Base-by-base conservation (phyloP, 2,797 vertebrate genomes). In the Gallirallus australis region DNA sequence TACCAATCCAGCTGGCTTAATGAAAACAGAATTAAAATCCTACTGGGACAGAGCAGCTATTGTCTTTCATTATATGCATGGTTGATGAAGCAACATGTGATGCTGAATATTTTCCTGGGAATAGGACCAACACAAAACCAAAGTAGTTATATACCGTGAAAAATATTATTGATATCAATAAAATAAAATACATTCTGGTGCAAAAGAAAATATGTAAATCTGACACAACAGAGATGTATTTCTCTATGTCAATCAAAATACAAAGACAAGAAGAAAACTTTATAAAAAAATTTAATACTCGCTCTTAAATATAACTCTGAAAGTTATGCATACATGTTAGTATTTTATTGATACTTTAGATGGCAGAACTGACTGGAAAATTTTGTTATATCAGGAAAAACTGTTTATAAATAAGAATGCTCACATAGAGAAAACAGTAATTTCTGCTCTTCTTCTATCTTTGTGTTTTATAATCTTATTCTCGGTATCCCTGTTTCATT, bases 11-110 rank as follows among this genome's bases (percentile, higher is more conserved):
- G 5, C 7, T 61, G n/a, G 70, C 78, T 84, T 92, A 90, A 89
- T 52, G 72, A 80, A 87, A 92, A 56, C 4, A 53, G 30, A 66
- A 82, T 72, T 87, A 79, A 91, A 91, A 60, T 72, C 27, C 61
- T 85, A 15, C 40, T 94, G 87, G 57, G 69, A 91, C 39, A 92
- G 8, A 90, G 28, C 9, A 91, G n/a, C 94, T 93, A 79, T 48
- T 94, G 56, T 75, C 56, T 87, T 53, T 83, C 82, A 79, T 94
- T 91, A 53, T 70, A 82, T 65, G 37, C 52, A 79, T 52, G 39
- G 37, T 17, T 30, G 7, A 84, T 68, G 81, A 93, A 95, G 31
- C n/a, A 81, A 54, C 7, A 48, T 53, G 8, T 54, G 59, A 65
- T 25, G 39, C 7, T 82, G 20, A 89, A 68, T 61, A 72, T 83